Evolutionary conservation across 2,888 invertebrate genomes (phyloP).

Genomic region (Habrosyne pyritoides): DNA sequence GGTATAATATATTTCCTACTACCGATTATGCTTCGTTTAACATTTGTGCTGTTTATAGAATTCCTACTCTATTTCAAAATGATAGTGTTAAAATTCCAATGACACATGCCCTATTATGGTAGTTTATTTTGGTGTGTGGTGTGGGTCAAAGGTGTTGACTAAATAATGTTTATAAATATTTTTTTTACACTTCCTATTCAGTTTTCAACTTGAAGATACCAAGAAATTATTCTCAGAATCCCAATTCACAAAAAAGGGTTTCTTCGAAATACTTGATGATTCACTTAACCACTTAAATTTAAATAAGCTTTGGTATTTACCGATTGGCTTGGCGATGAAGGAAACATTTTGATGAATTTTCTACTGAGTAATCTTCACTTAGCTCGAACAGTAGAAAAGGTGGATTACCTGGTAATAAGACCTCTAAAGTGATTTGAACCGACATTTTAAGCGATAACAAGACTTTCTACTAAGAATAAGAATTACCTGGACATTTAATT

Average conservation of each 20-base stretch:
- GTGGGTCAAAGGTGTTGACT: too few species aligned
- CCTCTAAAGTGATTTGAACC: not conserved
- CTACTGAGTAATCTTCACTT: not conserved
- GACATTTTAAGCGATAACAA: too few species aligned
- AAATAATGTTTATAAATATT: too few species aligned
- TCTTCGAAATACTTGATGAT: not conserved
- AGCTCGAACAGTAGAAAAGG: not conserved
- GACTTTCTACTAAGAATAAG: too few species aligned
- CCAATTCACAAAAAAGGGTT: not conserved
- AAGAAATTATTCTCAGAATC: not conserved
- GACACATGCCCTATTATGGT: too few species aligned
- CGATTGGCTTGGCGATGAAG: not conserved
- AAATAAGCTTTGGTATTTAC: not conserved
- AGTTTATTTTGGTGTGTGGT: too few species aligned
- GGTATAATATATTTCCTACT: slow-evolving; percentile 38
- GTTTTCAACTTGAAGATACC: not conserved
- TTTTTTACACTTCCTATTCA: too few species aligned
- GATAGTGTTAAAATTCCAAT: too few species aligned
- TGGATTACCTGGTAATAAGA: not conserved
- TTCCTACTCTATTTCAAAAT: slow-evolving; percentile 12
- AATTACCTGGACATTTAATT: not conserved
- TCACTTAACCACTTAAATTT: not conserved
- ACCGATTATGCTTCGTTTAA: slow-evolving; percentile 6
- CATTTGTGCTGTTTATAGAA: slow-evolving; percentile 12
- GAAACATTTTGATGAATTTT: not conserved